These are phyloP conservation scores for Pelecanus crispus DNA, from an alignment of 2,113 vertebrate species.

Conservation along the genomic window DNA sequence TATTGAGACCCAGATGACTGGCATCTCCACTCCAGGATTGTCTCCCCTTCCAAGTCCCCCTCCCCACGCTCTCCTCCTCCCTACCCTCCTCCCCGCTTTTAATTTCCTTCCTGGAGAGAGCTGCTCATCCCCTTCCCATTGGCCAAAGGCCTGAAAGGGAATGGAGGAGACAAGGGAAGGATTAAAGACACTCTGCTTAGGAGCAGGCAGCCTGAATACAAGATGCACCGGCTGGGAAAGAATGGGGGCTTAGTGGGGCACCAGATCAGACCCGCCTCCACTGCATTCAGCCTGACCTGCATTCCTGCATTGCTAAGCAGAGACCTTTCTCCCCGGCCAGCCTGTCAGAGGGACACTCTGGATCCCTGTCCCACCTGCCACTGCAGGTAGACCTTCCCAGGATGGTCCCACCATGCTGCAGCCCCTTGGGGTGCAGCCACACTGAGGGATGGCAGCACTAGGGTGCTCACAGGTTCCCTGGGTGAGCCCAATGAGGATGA, in stretches of 20 bases:
- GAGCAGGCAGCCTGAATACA: conserved; percentile 63
- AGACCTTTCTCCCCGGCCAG: background rate
- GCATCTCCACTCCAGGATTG: conserved; percentile 63
- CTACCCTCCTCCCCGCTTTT: conserved; percentile 55
- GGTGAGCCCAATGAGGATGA: background rate
- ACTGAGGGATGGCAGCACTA: background rate
- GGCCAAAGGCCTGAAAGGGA: conserved; percentile 57
- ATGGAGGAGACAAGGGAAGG: conserved; percentile 60
- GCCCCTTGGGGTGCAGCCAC: background rate
- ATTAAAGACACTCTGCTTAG: conserved; percentile 67
- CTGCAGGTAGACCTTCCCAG: background rate
- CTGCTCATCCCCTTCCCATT: conserved; percentile 61
- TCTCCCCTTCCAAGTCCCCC: conserved; percentile 57
- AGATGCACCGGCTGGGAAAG: conserved; percentile 62
- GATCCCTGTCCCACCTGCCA: background rate
- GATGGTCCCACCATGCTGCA: background rate
- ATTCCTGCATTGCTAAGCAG: conserved; percentile 59
- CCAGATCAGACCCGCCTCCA: conserved; percentile 47
- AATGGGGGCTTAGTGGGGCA: conserved; percentile 60
- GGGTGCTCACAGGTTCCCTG: background rate
- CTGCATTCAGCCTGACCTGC: conserved; percentile 27
- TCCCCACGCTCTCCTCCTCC: conserved; percentile 27
- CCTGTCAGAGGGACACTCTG: background rate
- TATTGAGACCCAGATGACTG: conserved; percentile 66
- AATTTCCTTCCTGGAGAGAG: conserved; percentile 62